Conservation (phyloP, 2,888 invertebrate species). For the Camptogramma bilineatum region DNA sequence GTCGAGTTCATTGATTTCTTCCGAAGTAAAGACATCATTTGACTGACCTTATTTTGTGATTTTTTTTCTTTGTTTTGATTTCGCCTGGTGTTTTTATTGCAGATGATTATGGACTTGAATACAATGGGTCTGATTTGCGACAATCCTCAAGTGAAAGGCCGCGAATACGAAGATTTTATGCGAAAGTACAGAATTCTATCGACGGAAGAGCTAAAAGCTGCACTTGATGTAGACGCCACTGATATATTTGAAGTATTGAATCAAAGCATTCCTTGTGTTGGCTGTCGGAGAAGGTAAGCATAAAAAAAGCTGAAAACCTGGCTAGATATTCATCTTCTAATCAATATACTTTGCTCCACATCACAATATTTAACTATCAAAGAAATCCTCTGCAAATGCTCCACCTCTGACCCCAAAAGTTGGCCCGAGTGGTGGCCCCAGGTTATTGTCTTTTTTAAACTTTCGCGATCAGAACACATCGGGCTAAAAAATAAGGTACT, state of each 20-base stretch:
- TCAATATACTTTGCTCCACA: not conserved
- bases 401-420: no score
- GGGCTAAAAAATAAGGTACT: no score
- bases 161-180: conserved; percentile 94
- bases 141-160: conserved; percentile 91
- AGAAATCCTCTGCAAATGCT: no score
- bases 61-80: conserved; percentile 69
- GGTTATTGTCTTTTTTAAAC: no score
- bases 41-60: conserved; percentile 78
- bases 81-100: conserved; percentile 62
- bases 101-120: conserved; percentile 98
- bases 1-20: conserved; percentile 61
- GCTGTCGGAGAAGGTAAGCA: conserved; percentile 93
- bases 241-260: conserved; percentile 94
- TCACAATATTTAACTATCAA: no score
- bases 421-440: no score
- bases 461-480: no score
- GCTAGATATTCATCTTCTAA: not conserved
- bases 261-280: conserved; percentile 97
- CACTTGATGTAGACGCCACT: conserved; percentile 92
- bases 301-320: not conserved
- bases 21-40: conserved; percentile 68
- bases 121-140: conserved; percentile 94
- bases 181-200: conserved; percentile 92
- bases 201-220: conserved; percentile 90